phyloP scores from a whole-genome alignment of 2,113 vertebrate species.

The Conger conger region DNA sequence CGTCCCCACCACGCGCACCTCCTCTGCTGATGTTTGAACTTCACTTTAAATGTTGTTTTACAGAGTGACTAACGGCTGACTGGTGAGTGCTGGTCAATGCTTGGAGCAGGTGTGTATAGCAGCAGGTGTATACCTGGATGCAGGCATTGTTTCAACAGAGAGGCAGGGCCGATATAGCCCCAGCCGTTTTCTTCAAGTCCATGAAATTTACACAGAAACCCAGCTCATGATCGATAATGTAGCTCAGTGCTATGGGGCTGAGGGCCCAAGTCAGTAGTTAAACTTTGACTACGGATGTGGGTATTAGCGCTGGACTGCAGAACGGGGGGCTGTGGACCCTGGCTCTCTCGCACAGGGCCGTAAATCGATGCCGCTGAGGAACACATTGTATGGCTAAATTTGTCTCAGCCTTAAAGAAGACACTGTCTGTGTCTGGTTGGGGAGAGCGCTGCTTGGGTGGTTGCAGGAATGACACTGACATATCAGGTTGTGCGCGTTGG shows the following conservation, averaged over 20 bases:
- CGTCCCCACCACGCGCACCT: background rate
- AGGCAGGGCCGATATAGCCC: background rate
- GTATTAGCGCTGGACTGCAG: background rate
- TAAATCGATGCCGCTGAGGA: background rate
- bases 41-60: background rate
- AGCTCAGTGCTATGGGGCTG: background rate
- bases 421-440: background rate
- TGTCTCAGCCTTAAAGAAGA: background rate
- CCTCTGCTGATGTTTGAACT: background rate
- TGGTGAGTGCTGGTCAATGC: too few relatives aligned
- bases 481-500: background rate
- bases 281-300: slow-evolving; percentile 1
- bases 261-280: background rate
- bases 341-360: background rate
- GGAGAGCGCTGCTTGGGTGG: background rate
- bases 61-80: background rate
- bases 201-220: background rate
- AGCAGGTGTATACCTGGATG: background rate
- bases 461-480: background rate
- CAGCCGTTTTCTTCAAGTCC: background rate
- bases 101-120: slow-evolving; percentile 2
- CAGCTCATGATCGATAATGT: background rate
- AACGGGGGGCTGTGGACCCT: background rate
- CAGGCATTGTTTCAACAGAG: background rate
- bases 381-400: background rate